Evolutionary conservation across 2,888 invertebrate genomes (phyloP).

Genomic region (Dendrolimus houi): DNA sequence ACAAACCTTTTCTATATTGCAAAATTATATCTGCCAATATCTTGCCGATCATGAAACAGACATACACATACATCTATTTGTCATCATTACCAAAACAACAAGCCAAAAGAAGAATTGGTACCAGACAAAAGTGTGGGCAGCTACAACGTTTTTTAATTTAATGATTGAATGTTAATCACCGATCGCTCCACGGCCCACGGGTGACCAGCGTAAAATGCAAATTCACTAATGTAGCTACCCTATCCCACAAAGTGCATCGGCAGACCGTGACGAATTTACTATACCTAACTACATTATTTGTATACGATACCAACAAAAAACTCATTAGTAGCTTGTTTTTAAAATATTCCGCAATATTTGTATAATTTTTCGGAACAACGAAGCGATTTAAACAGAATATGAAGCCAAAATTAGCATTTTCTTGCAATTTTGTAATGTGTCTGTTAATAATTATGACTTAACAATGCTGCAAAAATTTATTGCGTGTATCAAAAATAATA

Average conservation of each 20-base stretch:
- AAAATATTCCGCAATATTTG: constrained; percentile 20
- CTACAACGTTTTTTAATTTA: constrained; percentile 31
- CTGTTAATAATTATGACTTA: constrained; percentile 11
- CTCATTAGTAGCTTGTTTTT: constrained; percentile 40
- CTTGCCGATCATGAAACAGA: too few relatives aligned
- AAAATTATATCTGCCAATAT: too few relatives aligned
- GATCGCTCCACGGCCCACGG: constrained; percentile 27
- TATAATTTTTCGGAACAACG: too few relatives aligned
- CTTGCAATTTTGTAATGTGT: constrained; percentile 17
- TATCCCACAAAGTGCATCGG: constrained; percentile 45
- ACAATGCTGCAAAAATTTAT: constrained; percentile 14
- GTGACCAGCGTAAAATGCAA: constrained; percentile 63
- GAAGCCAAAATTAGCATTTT: constrained; percentile 1
- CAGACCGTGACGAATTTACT: constrained; percentile 54
- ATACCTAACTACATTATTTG: constrained; percentile 31
- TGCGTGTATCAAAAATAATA: constrained; percentile 32
- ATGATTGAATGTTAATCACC: constrained; percentile 34
- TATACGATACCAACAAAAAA: constrained; percentile 37
- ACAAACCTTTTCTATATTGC: too few relatives aligned
- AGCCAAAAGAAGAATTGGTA: too few relatives aligned
- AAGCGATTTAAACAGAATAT: too few relatives aligned
- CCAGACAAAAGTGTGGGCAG: too few relatives aligned
- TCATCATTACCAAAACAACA: too few relatives aligned
- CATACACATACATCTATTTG: too few relatives aligned
- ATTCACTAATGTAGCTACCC: constrained; percentile 55